Evolutionary conservation across 2,888 invertebrate species (phyloP).

Genomic region (Trisateles emortualis): DNA sequence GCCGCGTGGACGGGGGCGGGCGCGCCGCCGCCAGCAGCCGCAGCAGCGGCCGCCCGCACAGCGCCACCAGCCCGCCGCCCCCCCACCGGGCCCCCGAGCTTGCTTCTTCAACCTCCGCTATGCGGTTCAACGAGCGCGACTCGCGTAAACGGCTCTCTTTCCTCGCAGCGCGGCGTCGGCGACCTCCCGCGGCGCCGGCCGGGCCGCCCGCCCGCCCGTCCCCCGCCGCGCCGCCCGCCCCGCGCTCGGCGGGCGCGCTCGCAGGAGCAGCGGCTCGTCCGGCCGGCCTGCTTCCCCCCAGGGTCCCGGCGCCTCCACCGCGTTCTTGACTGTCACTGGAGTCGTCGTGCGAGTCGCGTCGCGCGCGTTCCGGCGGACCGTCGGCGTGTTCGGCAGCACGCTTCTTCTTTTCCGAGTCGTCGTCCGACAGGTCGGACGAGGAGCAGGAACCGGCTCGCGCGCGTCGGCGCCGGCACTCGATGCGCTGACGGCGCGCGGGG

Average conservation of each 20-base stretch:
- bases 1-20: conserved; percentile 70
- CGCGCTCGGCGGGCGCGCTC: conserved; percentile 56
- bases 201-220: conserved; percentile 49
- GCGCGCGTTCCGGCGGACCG: conserved; percentile 87
- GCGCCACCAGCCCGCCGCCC: conserved; percentile 75
- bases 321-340: conserved; percentile 95
- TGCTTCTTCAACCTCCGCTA: conserved; percentile 94
- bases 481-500: conserved; percentile 69
- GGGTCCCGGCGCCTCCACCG: conserved; percentile 88
- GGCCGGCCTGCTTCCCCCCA: conserved; percentile 45
- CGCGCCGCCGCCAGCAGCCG: conserved; percentile 84
- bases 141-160: conserved; percentile 89
- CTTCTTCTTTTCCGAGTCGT: conserved; percentile 95
- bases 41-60: conserved; percentile 79
- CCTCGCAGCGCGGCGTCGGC: conserved; percentile 74
- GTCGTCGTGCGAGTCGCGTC: conserved; percentile 94
- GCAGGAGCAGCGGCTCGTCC: conserved; percentile 50
- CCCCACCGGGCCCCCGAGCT: conserved; percentile 73
- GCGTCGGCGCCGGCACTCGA: conserved; percentile 73
- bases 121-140: conserved; percentile 94
- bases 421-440: conserved; percentile 97
- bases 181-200: conserved; percentile 51
- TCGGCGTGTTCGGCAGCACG: conserved; percentile 89
- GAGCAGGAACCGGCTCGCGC: conserved; percentile 93
- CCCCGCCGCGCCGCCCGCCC: conserved; percentile 54